Conservation (phyloP, 2,888 invertebrate species). For the Drosophila longiperda region DNA sequence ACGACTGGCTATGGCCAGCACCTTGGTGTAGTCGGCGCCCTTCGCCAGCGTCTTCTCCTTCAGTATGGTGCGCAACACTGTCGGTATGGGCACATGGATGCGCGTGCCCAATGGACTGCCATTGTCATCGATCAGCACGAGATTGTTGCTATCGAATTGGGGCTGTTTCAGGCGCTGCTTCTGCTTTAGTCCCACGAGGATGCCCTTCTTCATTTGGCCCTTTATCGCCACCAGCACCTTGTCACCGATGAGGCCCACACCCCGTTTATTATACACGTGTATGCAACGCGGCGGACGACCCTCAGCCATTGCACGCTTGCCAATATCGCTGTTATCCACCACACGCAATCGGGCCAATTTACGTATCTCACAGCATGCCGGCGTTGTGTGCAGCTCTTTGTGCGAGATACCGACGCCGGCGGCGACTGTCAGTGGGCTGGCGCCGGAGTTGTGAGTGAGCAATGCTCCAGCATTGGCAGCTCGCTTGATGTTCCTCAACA, state of each 20-base stretch:
- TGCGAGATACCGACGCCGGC: conserved; percentile 8
- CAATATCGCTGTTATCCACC: conserved; percentile 98
- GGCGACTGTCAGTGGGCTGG: conserved; percentile 7
- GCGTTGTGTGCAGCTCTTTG: conserved; percentile 88
- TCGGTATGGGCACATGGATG: conserved; percentile 97
- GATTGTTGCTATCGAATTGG: conserved; percentile 97
- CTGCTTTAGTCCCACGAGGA: conserved; percentile 94
- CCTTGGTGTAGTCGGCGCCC: conserved; percentile 96
- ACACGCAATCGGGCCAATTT: conserved; percentile 93
- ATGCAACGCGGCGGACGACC: conserved; percentile 97
- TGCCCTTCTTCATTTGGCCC: conserved; percentile 97
- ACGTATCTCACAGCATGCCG: conserved; percentile 88
- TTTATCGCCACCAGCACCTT: conserved; percentile 96
- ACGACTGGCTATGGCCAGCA: conserved; percentile 94
- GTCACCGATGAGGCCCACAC: conserved; percentile 89
- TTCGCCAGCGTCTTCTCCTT: conserved; percentile 92
- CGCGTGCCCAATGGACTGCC: conserved; percentile 98
- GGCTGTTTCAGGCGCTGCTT: conserved; percentile 93
- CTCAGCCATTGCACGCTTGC: conserved; percentile 96
- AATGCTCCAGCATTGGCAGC: conserved; percentile 13
- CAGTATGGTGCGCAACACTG: conserved; percentile 92
- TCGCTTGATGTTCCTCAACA: conserved; percentile 30
- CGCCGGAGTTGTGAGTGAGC: conserved; percentile 3
- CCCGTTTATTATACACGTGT: conserved; percentile 95
- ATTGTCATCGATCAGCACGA: conserved; percentile 97